phyloP scores from a whole-genome alignment of 2,113 vertebrate species.

The Oncorhynchus tshawytscha region DNA sequence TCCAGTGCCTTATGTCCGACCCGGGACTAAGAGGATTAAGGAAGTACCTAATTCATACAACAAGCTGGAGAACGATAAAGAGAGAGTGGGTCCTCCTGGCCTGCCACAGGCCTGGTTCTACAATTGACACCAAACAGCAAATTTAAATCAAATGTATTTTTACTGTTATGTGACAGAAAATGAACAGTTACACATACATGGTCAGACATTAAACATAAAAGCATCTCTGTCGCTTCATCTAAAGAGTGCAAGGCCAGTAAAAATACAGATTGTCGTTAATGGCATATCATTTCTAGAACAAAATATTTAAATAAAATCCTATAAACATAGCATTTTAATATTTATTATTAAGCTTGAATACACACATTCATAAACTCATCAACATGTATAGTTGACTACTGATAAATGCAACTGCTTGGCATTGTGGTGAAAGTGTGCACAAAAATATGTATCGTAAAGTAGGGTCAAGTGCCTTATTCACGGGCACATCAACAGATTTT shows the following conservation, averaged over 20 bases:
- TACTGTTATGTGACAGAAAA: constrained; percentile 44
- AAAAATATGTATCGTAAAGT: too few species aligned
- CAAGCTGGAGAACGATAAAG: too few species aligned
- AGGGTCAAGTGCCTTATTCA: too few species aligned
- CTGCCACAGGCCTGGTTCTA: too few species aligned
- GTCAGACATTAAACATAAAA: constrained; percentile 36
- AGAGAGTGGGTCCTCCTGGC: too few species aligned
- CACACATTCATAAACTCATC: neutral
- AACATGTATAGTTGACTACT: neutral
- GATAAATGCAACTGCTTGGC: too few species aligned
- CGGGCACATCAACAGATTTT: too few species aligned
- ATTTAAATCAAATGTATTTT: constrained; percentile 42
- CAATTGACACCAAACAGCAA: neutral
- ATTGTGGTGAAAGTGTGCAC: too few species aligned
- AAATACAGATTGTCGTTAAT: constrained; percentile 29
- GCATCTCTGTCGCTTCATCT: constrained; percentile 27
- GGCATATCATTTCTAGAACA: constrained; percentile 19
- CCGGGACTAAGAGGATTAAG: too few species aligned
- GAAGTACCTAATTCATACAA: too few species aligned
- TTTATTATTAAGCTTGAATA: constrained; percentile 15
- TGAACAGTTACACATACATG: constrained; percentile 19
- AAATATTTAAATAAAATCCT: constrained; percentile 42
- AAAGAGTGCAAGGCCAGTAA: constrained; percentile 40
- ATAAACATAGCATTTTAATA: constrained; percentile 11
- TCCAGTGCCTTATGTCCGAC: too few species aligned